Percentiles rank a stretch among this genome's conserved stretches.
Evolutionary conservation across 2,797 vertebrate genomes (phyloP).

Genomic region (Hozukius guyotensis): DNA sequence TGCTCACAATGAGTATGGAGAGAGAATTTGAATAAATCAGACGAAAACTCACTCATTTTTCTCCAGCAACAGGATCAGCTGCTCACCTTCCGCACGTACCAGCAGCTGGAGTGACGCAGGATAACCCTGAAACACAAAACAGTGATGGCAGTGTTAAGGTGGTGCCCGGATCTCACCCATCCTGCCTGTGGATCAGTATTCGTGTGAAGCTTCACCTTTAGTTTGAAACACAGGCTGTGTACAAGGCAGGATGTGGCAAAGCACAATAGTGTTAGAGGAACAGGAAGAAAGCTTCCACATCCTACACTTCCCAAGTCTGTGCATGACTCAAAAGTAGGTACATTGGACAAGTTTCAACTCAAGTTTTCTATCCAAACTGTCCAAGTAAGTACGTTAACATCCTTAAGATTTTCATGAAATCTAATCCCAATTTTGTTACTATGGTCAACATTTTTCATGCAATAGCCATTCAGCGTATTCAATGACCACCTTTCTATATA

Average conservation of each 20-base stretch:
- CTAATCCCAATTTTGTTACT: background rate
- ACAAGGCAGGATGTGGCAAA: slow-evolving; percentile 59
- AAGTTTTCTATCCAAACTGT: background rate
- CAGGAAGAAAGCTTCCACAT: slow-evolving; percentile 57
- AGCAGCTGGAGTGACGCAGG: slow-evolving; percentile 86
- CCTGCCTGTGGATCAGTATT: slow-evolving; percentile 39
- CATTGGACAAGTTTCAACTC: background rate
- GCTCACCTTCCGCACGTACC: slow-evolving; percentile 83
- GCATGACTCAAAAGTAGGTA: background rate
- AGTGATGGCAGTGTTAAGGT: slow-evolving; percentile 32
- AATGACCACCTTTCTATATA: background rate
- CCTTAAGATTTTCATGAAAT: background rate
- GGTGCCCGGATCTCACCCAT: slow-evolving; percentile 53
- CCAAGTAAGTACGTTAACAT: background rate
- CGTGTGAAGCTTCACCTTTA: slow-evolving; percentile 32
- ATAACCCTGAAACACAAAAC: slow-evolving; percentile 85
- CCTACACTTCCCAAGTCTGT: slow-evolving; percentile 34
- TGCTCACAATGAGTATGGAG: background rate
- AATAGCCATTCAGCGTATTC: background rate
- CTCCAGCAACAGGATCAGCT: slow-evolving; percentile 88
- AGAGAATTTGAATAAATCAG: slow-evolving; percentile 14
- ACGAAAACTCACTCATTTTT: slow-evolving; percentile 92
- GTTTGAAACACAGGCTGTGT: slow-evolving; percentile 17
- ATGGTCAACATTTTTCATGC: background rate
- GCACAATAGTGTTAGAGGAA: slow-evolving; percentile 57